Evolutionary conservation across 2,113 vertebrate species (phyloP).

Genomic region (Bettongia penicillata): DNA sequence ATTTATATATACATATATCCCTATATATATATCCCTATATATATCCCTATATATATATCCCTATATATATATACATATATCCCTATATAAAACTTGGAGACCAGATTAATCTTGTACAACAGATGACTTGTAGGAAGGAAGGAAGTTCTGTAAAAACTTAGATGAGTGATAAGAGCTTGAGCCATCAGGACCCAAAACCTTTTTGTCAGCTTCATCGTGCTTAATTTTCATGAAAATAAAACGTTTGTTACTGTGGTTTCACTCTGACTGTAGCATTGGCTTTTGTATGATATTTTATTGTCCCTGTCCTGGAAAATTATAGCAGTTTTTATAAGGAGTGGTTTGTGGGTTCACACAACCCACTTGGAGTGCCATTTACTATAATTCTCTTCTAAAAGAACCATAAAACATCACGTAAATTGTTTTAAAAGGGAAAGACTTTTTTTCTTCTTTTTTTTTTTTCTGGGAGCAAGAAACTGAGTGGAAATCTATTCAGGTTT

Average conservation of each 20-base stretch:
- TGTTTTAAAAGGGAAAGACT: constrained; percentile 72
- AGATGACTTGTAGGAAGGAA: constrained; percentile 4
- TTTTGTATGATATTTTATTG: constrained; percentile 75
- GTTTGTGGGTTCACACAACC: constrained; percentile 76
- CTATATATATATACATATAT: not conserved
- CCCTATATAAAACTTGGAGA: not conserved
- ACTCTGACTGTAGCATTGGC: constrained; percentile 61
- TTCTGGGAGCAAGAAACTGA: constrained; percentile 49
- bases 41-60: not conserved
- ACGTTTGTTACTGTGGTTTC: constrained; percentile 65
- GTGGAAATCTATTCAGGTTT: constrained; percentile 57
- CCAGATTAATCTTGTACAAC: constrained; percentile 40
- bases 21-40: not conserved
- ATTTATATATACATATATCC: not conserved
- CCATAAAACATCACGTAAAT: constrained; percentile 71
- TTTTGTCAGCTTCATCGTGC: constrained; percentile 60
- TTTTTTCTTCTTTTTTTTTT: constrained; percentile 38
- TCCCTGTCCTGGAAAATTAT: constrained; percentile 77
- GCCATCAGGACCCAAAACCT: constrained; percentile 42
- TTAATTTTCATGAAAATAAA: constrained; percentile 55
- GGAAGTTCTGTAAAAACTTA: constrained; percentile 16
- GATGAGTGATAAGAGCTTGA: constrained; percentile 26
- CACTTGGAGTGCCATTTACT: constrained; percentile 66
- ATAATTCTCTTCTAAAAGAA: constrained; percentile 72
- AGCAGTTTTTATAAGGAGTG: constrained; percentile 74